Evolutionary conservation across 2,113 vertebrate species (phyloP).

Genomic region (Mirounga angustirostris): DNA sequence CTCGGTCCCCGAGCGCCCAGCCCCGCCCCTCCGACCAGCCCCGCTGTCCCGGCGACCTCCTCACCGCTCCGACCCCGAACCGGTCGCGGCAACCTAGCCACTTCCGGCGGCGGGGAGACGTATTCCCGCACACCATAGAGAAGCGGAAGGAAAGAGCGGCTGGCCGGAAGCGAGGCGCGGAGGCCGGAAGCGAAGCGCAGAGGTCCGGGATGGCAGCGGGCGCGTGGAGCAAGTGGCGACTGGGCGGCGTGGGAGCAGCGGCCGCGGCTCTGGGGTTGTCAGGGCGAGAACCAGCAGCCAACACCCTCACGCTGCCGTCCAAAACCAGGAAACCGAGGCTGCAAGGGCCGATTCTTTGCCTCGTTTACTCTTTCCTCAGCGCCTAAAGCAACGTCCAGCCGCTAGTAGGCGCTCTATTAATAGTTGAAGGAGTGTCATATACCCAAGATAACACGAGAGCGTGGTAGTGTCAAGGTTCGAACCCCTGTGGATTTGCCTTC

Average conservation of each 20-base stretch:
- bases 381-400: neutral
- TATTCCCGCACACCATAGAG: neutral
- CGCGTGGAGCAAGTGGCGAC: fast-evolving
- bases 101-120: neutral
- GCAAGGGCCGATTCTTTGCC: neutral
- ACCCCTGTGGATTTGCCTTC: neutral
- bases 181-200: fast-evolving
- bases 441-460: neutral
- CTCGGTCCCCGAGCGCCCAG: fast-evolving
- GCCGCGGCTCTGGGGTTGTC: fast-evolving
- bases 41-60: fast-evolving
- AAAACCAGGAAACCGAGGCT: neutral
- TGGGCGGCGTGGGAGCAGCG: fast-evolving
- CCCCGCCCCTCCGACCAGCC: fast-evolving
- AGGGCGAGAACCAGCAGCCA: fast-evolving
- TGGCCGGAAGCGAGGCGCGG: slow-evolving; percentile 32
- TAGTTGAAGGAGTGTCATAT: neutral
- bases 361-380: neutral
- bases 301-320: fast-evolving
- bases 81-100: fast-evolving
- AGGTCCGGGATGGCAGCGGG: fast-evolving
- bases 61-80: neutral
- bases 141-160: slow-evolving; percentile 32
- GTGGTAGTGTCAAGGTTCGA: neutral
- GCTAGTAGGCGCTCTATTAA: neutral